Base-by-base conservation (phyloP, 1,140 invertebrate genomes). In the Globodera ellingtonae region DNA sequence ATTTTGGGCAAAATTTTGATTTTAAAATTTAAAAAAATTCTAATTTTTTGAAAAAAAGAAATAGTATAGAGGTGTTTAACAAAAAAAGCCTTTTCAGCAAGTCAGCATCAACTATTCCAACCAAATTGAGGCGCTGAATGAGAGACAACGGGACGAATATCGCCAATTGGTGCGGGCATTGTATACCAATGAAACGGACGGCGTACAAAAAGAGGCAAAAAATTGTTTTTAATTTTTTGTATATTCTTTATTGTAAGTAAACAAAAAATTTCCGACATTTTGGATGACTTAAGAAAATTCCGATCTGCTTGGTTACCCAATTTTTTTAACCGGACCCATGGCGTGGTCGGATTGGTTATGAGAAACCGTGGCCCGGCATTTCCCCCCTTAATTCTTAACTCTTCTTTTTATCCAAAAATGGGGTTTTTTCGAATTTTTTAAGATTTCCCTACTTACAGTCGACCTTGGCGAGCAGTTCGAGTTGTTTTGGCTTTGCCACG, bases 81-180 rank as follows among this genome's bases (percentile, higher is more conserved):
- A 52, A 9, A 9, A 59, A 59, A 15, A 15, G 1, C 18, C 0
- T 70, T 70, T 78, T 79, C 71, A 84, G 83, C 67, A 83, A 75
- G 69, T 79, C 18, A 84, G 72, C 70, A 56, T 59, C 21, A 84
- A 84, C 59, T 84, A 84, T 47, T 71, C 24, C n/a, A 21, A 87
- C 46, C 84, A 84, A 84, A 52, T 87, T 7, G 44, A 86, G 72
- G 84, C 85, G 21, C 59, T 84, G 6, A 72, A 21, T 15, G 85
- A 84, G 24, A 56, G 72, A 8, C 85, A 84, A 69, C 44, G 56
- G 35, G 35, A 74, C 15, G 78, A 75, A 21, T 84, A 83, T 73
- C 47, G 82, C 8, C 73, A 52, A 48, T 72, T 80, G 59, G 78
- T 84, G 18, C 66, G 46, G 15, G n/a, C 50, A 78, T 44, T 78